Evolutionary conservation across 2,797 vertebrate species (phyloP).

Genomic region (Onychomys arenicola): DNA sequence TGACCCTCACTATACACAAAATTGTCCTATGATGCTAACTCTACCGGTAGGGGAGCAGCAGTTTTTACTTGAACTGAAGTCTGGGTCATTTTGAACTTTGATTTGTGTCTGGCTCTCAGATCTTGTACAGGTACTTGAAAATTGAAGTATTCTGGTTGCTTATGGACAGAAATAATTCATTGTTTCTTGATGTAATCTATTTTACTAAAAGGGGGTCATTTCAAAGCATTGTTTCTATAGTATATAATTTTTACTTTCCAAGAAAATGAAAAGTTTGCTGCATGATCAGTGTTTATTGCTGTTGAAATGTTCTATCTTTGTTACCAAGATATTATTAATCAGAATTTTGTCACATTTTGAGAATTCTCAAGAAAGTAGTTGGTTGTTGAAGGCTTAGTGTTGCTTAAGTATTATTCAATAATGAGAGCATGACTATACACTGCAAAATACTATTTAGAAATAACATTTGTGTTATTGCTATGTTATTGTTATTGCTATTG

Average conservation of each 20-base stretch:
- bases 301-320: slow-evolving; percentile 3
- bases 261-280: background rate
- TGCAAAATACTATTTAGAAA: slow-evolving; percentile 57
- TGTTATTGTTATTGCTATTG: slow-evolving; percentile 61
- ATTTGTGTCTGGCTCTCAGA: background rate
- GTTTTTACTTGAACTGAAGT: background rate
- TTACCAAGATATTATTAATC: background rate
- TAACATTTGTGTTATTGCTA: slow-evolving; percentile 50
- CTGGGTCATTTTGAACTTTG: background rate
- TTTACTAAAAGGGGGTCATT: background rate
- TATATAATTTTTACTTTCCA: background rate
- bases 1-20: background rate
- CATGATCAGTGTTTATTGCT: background rate
- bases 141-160: background rate
- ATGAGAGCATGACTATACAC: slow-evolving; percentile 82
- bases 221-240: slow-evolving; percentile 44
- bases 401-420: slow-evolving; percentile 79
- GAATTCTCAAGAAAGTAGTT: slow-evolving; percentile 47
- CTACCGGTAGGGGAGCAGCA: background rate
- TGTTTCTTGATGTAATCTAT: slow-evolving; percentile 1
- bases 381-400: slow-evolving; percentile 75
- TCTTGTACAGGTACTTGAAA: slow-evolving; percentile 24
- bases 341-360: background rate
- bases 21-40: background rate
- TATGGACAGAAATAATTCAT: background rate